Base-by-base conservation (phyloP, 2,888 invertebrate genomes). In the Chymomyza amoena region DNA sequence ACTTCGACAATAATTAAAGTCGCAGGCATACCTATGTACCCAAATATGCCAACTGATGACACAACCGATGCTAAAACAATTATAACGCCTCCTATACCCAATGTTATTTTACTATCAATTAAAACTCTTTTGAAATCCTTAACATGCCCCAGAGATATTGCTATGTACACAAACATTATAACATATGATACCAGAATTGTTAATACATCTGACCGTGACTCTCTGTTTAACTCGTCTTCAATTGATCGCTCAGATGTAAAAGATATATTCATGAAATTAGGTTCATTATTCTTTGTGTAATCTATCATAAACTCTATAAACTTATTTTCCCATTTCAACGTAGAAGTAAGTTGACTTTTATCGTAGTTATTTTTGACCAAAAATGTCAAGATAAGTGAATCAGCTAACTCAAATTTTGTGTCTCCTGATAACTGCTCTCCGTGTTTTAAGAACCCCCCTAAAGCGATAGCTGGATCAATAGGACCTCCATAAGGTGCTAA, bases 1-100 rank as follows among this genome's bases (percentile, higher is more conserved):
- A 99, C 99, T 93, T 99, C 99, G 56, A 99, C 96, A 83, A 99
- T 99, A 90, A 99, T 99, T 66, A 99, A 93, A 0, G 99, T 99
- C 0, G 98, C 98, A 1, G 98, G 95, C 6, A 98, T 93, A 9
- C 97, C 97, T 66, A 95, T 92, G 92, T 95, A 98, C 1, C 98
- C 98, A 92, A 97, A 99, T 68, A 98, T 93, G 16, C 99, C 99
- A 72, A 99, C 95, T 0, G 98, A 98, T 63, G 97, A 96, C 0
- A 96, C 94, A 0, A 99, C 99, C 0, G 99, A 99, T 0, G 97
- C 95, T 18, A 99, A 91, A 0, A 99, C 99, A 76, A 99, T 98
- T 20, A 97, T 90, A 1, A 99, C 98, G 36, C 99, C 99, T 76
- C 97, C 96, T 72, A 99, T 93, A 4, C 99, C 99, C n/a, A 99